A percentile compares a stretch with the other conserved stretches of the same genome.
Conservation (phyloP, 2,888 invertebrate species). For the Amphipoea oculea region DNA sequence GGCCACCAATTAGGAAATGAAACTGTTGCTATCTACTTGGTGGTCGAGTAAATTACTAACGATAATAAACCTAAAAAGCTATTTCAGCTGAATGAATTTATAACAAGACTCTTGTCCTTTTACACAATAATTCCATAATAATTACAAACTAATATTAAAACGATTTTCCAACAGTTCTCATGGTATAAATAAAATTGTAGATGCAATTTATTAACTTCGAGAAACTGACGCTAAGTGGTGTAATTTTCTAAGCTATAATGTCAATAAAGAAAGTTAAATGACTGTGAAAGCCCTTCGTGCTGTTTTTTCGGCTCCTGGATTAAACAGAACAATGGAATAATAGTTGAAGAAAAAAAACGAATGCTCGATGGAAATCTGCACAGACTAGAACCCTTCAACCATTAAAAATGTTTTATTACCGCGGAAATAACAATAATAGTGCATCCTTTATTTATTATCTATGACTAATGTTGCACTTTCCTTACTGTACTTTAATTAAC, state of each 20-base stretch:
- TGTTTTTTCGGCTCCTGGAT: constrained; percentile 1
- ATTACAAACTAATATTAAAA: neutral
- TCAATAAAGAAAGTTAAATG: constrained; percentile 1
- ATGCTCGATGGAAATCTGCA: constrained; percentile 17
- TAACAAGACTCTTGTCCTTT: neutral
- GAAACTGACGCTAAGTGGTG: constrained; percentile 13
- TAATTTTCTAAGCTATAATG: constrained; percentile 21
- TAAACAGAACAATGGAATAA: constrained; percentile 20
- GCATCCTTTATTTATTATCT: constrained; percentile 38
- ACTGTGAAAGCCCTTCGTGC: neutral
- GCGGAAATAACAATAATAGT: constrained; percentile 40
- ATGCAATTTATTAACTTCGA: constrained; percentile 28
- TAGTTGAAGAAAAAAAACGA: constrained; percentile 8
- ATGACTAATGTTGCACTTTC: constrained; percentile 40
- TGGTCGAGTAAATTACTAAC: constrained; percentile 28
- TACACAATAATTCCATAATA: neutral
- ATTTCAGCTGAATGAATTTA: neutral
- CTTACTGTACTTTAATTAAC: constrained; percentile 55
- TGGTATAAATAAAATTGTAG: constrained; percentile 7
- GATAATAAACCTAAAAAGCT: constrained; percentile 2
- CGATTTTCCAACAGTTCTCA: constrained; percentile 21
- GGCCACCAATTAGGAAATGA: constrained; percentile 56
- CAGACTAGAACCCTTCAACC: neutral
- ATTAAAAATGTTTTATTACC: constrained; percentile 31
- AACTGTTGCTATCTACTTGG: constrained; percentile 48